Conservation (phyloP, 2,797 vertebrate genomes). For the Helicolenus hilgendorfi region DNA sequence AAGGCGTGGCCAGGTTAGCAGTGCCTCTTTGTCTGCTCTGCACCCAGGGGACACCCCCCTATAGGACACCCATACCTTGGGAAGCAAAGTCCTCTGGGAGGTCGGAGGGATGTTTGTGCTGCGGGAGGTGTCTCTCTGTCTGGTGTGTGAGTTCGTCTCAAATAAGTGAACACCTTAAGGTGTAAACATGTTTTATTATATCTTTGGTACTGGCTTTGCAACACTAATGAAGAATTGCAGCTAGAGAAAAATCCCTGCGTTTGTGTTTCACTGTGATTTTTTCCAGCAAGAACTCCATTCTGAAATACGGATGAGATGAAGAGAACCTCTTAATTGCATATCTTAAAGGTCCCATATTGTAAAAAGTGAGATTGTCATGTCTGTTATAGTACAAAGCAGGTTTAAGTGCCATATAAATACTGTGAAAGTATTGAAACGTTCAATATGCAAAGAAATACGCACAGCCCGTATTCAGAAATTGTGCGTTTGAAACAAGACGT, state of each 20-base stretch:
- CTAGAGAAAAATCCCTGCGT: neutral
- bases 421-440: too few species aligned
- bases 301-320: too few species aligned
- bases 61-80: neutral
- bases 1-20: constrained; percentile 22
- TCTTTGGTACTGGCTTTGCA: neutral
- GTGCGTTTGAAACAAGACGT: too few species aligned
- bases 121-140: constrained; percentile 22
- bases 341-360: neutral
- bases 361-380: too few species aligned
- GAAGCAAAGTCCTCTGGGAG: neutral
- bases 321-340: neutral
- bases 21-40: constrained; percentile 39
- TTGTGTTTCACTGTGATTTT: neutral
- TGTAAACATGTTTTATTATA: neutral
- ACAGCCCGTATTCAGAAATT: too few species aligned
- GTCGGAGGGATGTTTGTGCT: neutral
- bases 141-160: neutral
- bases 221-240: neutral
- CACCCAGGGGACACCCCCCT: neutral
- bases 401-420: too few species aligned
- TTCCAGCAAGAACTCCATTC: neutral
- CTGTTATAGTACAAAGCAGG: too few species aligned
- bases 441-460: too few species aligned
- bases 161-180: neutral